Percentiles rank a stretch among this genome's conserved stretches.
phyloP scores from a whole-genome alignment of 2,113 vertebrate genomes.

The Centropus unirufus region DNA sequence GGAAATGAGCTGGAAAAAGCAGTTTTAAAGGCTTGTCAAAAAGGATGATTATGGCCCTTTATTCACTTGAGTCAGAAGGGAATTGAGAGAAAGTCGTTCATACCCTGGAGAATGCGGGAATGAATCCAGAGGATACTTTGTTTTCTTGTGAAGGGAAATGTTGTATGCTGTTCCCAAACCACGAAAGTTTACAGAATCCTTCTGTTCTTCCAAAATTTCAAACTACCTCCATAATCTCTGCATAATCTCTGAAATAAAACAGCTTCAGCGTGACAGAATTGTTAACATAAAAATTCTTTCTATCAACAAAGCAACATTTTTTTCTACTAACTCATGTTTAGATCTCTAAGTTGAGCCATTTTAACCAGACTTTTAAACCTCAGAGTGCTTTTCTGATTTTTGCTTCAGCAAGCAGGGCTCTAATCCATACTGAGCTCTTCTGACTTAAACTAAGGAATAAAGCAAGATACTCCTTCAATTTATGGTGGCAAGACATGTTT shows the following conservation, averaged over 20 bases:
- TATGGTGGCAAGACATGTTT: neutral
- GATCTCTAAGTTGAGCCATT: neutral
- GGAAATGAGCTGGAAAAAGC: neutral
- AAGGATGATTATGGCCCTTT: constrained; percentile 15
- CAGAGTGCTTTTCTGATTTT: neutral
- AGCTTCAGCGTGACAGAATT: neutral
- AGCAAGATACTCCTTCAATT: neutral
- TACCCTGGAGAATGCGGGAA: neutral
- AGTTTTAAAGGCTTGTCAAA: constrained; percentile 32
- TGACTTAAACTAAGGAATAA: neutral
- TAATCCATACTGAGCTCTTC: neutral
- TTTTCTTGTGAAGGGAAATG: constrained; percentile 6
- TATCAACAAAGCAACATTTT: neutral
- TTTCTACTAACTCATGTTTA: neutral
- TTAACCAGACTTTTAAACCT: neutral
- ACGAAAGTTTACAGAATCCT: neutral
- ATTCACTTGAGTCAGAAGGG: constrained; percentile 24
- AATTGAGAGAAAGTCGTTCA: constrained; percentile 46
- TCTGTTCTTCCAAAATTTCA: neutral
- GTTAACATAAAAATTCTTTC: neutral
- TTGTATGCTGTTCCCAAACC: neutral
- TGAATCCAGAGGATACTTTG: constrained; percentile 22
- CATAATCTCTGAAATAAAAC: neutral
- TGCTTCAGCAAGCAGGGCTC: neutral
- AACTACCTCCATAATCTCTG: neutral